Percentiles rank a stretch among this genome's conserved stretches.
Conservation (phyloP, 2,797 vertebrate species). For the Craterocephalus amniculus region DNA sequence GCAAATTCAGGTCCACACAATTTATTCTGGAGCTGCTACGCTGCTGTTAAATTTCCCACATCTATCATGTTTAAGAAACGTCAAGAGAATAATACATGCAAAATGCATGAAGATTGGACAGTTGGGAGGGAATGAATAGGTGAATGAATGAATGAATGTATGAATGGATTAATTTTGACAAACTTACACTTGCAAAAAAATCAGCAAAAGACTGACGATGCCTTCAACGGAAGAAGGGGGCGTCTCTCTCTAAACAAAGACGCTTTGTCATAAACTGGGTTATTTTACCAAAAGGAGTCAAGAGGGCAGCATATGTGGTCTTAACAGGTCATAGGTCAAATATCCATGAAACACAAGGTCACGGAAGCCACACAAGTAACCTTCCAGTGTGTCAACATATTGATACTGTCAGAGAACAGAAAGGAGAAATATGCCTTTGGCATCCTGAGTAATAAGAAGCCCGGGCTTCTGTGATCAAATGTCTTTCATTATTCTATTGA, state of each 20-base stretch:
- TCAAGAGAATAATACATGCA: background rate
- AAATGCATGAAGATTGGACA: background rate
- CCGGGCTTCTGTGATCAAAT: constrained; percentile 26
- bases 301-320: constrained; percentile 86
- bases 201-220: constrained; percentile 38
- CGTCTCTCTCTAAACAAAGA: constrained; percentile 78
- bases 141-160: constrained; percentile 27
- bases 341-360: constrained; percentile 89
- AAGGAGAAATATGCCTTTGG: constrained; percentile 52
- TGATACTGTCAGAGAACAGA: constrained; percentile 89
- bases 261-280: constrained; percentile 85
- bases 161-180: constrained; percentile 38
- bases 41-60: background rate
- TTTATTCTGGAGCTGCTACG: constrained; percentile 1
- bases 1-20: background rate
- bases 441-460: constrained; percentile 22
- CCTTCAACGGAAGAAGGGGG: constrained; percentile 28
- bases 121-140: background rate
- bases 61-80: constrained; percentile 3
- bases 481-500: constrained; percentile 37
- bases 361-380: constrained; percentile 84
- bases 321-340: constrained; percentile 91
- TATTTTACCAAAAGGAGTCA: constrained; percentile 83
- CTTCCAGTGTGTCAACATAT: constrained; percentile 88
- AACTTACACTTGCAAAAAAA: constrained; percentile 43